Percentiles rank a stretch among this genome's conserved stretches.
These are phyloP conservation scores for Standfussiana lucernea DNA, from an alignment of 2,888 invertebrate genomes.

Conservation along the genomic window DNA sequence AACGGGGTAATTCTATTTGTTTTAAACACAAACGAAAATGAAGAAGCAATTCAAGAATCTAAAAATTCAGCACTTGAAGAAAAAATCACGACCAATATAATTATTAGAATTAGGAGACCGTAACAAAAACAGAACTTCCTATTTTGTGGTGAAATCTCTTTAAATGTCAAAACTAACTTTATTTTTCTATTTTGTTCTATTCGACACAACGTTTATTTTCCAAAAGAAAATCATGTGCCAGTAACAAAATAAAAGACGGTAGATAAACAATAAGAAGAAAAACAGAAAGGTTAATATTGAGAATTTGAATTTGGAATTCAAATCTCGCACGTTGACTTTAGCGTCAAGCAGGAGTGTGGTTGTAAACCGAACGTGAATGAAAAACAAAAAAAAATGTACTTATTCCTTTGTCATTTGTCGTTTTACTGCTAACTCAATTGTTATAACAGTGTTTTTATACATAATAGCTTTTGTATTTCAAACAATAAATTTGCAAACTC, in stretches of 20 bases:
- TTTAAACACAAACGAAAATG: background rate
- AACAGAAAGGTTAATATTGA: slow-evolving; percentile 86
- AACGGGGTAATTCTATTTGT: slow-evolving; percentile 12
- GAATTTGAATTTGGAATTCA: slow-evolving; percentile 90
- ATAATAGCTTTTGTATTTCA: background rate
- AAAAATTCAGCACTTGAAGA: background rate
- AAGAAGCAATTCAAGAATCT: background rate
- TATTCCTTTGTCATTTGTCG: background rate
- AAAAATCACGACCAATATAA: background rate
- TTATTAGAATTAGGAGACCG: background rate
- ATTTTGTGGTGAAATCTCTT: background rate
- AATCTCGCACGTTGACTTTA: slow-evolving; percentile 88
- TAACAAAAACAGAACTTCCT: background rate
- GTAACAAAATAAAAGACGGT: slow-evolving; percentile 85
- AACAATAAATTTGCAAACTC: background rate
- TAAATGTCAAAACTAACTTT: background rate
- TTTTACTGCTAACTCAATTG: background rate
- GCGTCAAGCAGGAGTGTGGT: slow-evolving; percentile 64
- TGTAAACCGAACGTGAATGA: slow-evolving; percentile 56
- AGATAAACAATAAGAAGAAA: slow-evolving; percentile 89
- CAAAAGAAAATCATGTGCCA: slow-evolving; percentile 28
- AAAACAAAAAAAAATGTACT: slow-evolving; percentile 35
- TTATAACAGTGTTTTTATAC: background rate
- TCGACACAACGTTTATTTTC: slow-evolving; percentile 12
- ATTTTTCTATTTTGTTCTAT: background rate